Conservation (phyloP, 2,797 vertebrate genomes). For the Xenentodon cancila region DNA sequence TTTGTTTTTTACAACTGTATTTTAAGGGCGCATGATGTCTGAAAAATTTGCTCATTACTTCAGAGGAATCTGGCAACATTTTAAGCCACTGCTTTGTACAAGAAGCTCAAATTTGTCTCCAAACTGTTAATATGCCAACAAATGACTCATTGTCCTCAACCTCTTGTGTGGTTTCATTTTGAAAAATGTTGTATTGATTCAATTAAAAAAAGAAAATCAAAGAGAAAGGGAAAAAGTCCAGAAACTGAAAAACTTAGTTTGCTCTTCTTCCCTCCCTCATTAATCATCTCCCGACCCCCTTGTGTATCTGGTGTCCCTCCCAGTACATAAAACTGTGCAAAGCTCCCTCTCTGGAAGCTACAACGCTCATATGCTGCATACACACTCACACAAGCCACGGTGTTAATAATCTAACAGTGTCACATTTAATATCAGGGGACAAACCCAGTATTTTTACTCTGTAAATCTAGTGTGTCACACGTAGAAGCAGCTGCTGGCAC, state of each 20-base stretch:
- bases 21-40: conserved; percentile 13
- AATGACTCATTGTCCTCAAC: neutral
- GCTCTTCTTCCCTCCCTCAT: neutral
- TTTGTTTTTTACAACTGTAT: conserved; percentile 27
- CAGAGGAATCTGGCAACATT: conserved; percentile 21
- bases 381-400: neutral
- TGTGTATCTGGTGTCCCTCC: neutral
- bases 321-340: neutral
- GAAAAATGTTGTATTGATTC: neutral
- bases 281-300: neutral
- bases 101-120: neutral
- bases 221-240: neutral
- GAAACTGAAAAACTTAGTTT: neutral
- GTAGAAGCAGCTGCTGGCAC: neutral
- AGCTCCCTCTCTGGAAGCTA: neutral
- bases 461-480: neutral
- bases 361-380: neutral
- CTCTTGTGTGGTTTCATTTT: neutral
- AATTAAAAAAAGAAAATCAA: neutral
- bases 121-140: too few relatives aligned
- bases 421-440: neutral
- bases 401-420: neutral
- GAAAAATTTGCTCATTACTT: conserved; percentile 14
- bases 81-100: conserved; percentile 5
- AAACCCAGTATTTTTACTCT: neutral